Evolutionary conservation across 2,113 vertebrate species (phyloP), one percentile per base, ranked within the genome.

Genomic region (Pachypanchax playfairii): DNA sequence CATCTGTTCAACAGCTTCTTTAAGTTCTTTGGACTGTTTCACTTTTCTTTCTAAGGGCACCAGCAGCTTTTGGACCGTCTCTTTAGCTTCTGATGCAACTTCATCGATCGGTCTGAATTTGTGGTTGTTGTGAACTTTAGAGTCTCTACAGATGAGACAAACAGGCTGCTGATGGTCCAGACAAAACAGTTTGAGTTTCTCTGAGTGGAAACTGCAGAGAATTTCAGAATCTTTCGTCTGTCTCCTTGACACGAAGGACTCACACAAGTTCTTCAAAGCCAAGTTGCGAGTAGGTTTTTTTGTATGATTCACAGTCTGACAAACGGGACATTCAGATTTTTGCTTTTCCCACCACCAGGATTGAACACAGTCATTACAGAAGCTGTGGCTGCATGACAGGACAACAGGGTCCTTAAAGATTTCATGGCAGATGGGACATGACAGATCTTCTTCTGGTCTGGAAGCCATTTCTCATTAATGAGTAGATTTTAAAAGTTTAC

Each of bases 171-270:
- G 75, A 11, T 77, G 69, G 33, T 73, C 55, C 68, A 72, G 54
- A 41, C 73, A 80, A 55, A 61, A 76, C 59, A 76, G 75, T 18
- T 60, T 73, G 25, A 73, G 41, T 29, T 22, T 29, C 50, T 81
- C 78, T 5, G 8, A n/a, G 60, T 81, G 65, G 39, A 65, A 20
- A 12, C 35, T 24, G 55, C 69, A 79, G 39, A 57, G 20, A 14
- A 12, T 0, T 36, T 65, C 54, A 1, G 57, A 20, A 4, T 17
- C 70, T 1, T 14, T 39, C 17, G n/a, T n/a, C n/a, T n/a, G n/a
- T n/a, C 29, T 51, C 18, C 36, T 6, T 21, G n/a, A 26, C 25
- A 44, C 6, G 38, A 74, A 75, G 14, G 44, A 1, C 28, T 75
- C 64, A 47, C 46, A 73, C 61, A 65, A 38, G 31, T 69, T 68